A percentile compares a stretch with the other conserved stretches of the same genome.
Conservation (phyloP, 53 echinoderm and acorn worm genomes). For the Glandiceps talaboti region DNA sequence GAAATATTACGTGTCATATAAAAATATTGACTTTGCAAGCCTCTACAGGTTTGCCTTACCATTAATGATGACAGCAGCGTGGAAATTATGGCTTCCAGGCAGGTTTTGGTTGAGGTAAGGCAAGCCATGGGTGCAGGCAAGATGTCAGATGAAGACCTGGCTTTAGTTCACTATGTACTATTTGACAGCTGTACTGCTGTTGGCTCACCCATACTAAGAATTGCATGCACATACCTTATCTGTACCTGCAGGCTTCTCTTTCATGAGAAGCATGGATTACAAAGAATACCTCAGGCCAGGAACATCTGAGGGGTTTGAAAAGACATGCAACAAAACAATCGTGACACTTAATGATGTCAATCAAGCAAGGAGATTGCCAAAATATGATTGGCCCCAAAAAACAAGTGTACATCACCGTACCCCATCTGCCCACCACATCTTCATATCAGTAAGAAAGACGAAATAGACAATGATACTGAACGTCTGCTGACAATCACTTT, state of each 20-base stretch:
- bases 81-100: too few species aligned
- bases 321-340: conserved; percentile 3
- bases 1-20: too few species aligned
- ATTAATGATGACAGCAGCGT: too few species aligned
- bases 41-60: too few species aligned
- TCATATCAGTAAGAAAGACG: conserved; percentile 1
- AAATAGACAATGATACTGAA: conserved; percentile 10
- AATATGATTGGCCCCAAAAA: conserved; percentile 15
- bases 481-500: conserved; percentile 11
- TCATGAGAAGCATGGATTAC: conserved; percentile 1
- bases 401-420: conserved; percentile 1
- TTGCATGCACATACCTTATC: too few species aligned
- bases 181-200: too few species aligned
- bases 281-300: conserved; percentile 9
- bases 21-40: too few species aligned
- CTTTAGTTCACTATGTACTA: too few species aligned
- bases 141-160: too few species aligned
- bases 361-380: conserved; percentile 3
- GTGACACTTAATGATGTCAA: background rate
- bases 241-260: background rate
- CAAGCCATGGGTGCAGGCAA: too few species aligned
- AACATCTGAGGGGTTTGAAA: conserved; percentile 13
- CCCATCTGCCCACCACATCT: conserved; percentile 1
- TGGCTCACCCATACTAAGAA: too few species aligned
- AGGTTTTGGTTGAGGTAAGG: too few species aligned